Evolutionary conservation across 2,888 invertebrate genomes (phyloP).

Genomic region (Operophtera brumata): DNA sequence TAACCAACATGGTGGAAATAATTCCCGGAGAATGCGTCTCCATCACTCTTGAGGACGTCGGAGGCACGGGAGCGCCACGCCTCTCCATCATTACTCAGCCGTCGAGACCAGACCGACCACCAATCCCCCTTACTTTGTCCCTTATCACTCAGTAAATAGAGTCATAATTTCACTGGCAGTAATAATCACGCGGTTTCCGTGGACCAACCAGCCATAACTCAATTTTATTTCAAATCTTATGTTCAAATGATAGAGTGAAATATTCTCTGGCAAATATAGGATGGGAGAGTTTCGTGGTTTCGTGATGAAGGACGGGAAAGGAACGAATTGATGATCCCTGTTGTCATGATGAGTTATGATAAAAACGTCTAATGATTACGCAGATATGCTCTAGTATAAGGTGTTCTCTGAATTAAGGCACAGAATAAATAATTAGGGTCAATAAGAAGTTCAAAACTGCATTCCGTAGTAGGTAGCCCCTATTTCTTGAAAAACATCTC

Average conservation of each 20-base stretch:
- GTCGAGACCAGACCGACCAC: conserved; percentile 9
- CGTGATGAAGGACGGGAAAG: conserved; percentile 23
- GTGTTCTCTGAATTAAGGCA: too few species aligned
- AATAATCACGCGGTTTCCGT: conserved; percentile 8
- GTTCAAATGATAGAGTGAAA: not conserved
- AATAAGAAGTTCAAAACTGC: too few species aligned
- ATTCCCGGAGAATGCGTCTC: conserved; percentile 10
- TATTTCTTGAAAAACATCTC: too few species aligned
- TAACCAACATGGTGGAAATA: not conserved
- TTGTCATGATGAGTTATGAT: conserved; percentile 21
- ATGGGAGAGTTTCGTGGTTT: conserved; percentile 1
- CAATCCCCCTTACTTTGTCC: not conserved
- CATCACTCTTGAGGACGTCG: conserved; percentile 12
- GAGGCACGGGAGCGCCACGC: conserved; percentile 9
- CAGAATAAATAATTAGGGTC: too few species aligned
- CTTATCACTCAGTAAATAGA: not conserved
- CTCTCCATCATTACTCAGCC: conserved; percentile 15
- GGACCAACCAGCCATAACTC: not conserved
- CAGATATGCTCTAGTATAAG: not conserved
- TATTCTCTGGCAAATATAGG: not conserved
- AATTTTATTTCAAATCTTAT: not conserved
- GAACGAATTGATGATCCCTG: conserved; percentile 28
- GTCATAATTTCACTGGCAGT: not conserved
- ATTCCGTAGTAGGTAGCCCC: too few species aligned
- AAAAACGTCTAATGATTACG: conserved; percentile 8